Evolutionary conservation across 1,140 invertebrate species (phyloP).

Genomic region (Drosophila saltans): DNA sequence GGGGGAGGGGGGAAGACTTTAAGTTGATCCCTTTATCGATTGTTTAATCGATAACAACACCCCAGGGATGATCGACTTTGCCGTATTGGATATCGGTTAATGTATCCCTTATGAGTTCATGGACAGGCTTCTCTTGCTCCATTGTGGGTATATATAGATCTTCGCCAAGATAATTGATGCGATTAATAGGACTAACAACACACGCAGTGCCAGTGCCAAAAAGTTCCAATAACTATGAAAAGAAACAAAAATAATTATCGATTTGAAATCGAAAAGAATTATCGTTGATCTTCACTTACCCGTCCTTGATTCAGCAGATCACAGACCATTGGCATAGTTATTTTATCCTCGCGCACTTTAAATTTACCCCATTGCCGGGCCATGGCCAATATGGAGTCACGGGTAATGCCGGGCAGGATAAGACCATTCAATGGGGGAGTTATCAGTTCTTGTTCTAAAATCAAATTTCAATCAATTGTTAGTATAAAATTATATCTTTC

Average conservation of each 20-base stretch:
- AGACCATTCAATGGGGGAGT: slow-evolving; percentile 96
- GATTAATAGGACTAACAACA: slow-evolving; percentile 94
- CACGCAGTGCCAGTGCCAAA: slow-evolving; percentile 98
- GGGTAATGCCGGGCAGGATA: slow-evolving; percentile 96
- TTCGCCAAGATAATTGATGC: slow-evolving; percentile 89
- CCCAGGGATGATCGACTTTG: slow-evolving; percentile 91
- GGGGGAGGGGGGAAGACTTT: slow-evolving; percentile 4
- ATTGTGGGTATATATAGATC: slow-evolving; percentile 90
- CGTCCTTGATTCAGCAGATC: slow-evolving; percentile 90
- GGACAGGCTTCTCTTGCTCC: slow-evolving; percentile 88
- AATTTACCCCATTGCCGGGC: slow-evolving; percentile 94
- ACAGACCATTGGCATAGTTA: slow-evolving; percentile 94
- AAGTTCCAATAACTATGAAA: slow-evolving; percentile 92
- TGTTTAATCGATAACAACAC: slow-evolving; percentile 80
- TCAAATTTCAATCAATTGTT: slow-evolving; percentile 5
- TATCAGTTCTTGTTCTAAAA: slow-evolving; percentile 93
- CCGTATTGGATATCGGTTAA: slow-evolving; percentile 95
- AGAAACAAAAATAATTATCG: background rate
- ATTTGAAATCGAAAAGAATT: background rate
- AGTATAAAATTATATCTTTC: background rate
- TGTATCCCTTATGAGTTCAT: slow-evolving; percentile 88
- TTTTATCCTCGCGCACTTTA: slow-evolving; percentile 91
- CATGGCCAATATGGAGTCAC: slow-evolving; percentile 93
- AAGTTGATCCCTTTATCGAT: background rate
- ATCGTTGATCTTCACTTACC: slow-evolving; percentile 86